These are phyloP conservation scores for Oreochromis spilurus DNA, from an alignment of 2,113 vertebrate genomes.

Conservation along the genomic window DNA sequence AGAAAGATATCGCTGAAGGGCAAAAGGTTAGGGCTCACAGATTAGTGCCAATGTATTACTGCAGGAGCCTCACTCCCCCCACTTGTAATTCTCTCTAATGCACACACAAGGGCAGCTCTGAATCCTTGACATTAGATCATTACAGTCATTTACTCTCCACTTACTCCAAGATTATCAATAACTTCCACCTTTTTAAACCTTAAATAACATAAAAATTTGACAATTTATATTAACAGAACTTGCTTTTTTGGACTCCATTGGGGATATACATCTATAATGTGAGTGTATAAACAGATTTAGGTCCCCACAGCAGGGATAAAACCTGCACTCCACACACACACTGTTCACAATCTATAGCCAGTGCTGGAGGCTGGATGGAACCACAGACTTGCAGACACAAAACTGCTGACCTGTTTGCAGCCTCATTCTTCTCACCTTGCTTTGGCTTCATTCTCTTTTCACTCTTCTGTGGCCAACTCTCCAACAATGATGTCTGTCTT, in stretches of 20 bases:
- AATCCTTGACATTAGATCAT: background rate
- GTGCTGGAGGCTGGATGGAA: background rate
- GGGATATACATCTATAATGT: background rate
- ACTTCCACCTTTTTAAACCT: background rate
- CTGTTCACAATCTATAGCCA: background rate
- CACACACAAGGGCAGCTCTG: background rate
- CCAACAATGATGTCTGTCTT: background rate
- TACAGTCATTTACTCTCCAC: background rate
- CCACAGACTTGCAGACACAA: slow-evolving; percentile 8
- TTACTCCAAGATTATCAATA: background rate
- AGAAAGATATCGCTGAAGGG: slow-evolving; percentile 1
- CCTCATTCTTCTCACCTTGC: slow-evolving; percentile 25
- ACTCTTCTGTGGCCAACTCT: background rate
- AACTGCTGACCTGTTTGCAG: slow-evolving; percentile 51
- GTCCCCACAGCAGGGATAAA: background rate
- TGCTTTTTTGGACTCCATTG: background rate
- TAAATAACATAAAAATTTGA: background rate
- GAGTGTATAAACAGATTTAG: background rate
- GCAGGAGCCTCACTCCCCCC: slow-evolving; percentile 40
- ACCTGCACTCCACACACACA: background rate
- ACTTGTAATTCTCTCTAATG: background rate
- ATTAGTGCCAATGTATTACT: slow-evolving; percentile 31
- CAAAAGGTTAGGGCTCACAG: slow-evolving; percentile 29
- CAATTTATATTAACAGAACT: background rate
- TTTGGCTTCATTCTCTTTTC: background rate